Evolutionary conservation across 2,888 invertebrate genomes (phyloP).

Genomic region (Dolichomitus sp.): DNA sequence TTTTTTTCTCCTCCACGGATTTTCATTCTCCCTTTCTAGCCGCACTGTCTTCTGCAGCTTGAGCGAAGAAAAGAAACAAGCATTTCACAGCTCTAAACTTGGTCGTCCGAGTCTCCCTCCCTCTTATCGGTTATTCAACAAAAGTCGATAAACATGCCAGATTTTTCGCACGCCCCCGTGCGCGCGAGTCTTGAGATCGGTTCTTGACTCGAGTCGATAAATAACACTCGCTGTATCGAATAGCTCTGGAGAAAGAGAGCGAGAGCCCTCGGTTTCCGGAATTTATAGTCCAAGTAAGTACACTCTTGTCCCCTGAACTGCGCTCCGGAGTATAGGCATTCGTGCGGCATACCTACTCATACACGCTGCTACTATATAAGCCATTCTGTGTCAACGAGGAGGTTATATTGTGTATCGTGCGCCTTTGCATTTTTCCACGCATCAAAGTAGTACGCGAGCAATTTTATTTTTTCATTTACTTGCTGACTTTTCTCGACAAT

Average conservation of each 20-base stretch:
- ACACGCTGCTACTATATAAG: neutral
- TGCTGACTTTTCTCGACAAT: no score
- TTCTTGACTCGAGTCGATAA: slow-evolving; percentile 57
- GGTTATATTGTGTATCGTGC: no score
- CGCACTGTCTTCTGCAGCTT: neutral
- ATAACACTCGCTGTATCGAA: slow-evolving; percentile 50
- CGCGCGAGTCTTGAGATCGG: slow-evolving; percentile 29
- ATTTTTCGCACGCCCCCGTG: slow-evolving; percentile 66
- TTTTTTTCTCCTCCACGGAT: no score
- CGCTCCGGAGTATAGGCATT: slow-evolving; percentile 30
- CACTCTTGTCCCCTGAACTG: slow-evolving; percentile 37
- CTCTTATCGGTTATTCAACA: slow-evolving; percentile 58
- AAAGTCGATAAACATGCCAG: slow-evolving; percentile 61
- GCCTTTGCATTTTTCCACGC: no score
- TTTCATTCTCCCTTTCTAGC: no score
- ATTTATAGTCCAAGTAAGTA: slow-evolving; percentile 66
- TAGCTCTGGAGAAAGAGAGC: slow-evolving; percentile 40
- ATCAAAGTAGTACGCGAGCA: no score
- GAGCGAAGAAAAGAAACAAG: neutral
- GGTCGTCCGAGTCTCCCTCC: slow-evolving; percentile 4
- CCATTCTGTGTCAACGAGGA: neutral
- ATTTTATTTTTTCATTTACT: no score
- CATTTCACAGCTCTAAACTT: slow-evolving; percentile 15
- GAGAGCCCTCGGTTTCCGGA: slow-evolving; percentile 44
- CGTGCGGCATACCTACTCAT: neutral